Evolutionary conservation across 2,888 invertebrate genomes (phyloP).

Genomic region (Philonicus albiceps): DNA sequence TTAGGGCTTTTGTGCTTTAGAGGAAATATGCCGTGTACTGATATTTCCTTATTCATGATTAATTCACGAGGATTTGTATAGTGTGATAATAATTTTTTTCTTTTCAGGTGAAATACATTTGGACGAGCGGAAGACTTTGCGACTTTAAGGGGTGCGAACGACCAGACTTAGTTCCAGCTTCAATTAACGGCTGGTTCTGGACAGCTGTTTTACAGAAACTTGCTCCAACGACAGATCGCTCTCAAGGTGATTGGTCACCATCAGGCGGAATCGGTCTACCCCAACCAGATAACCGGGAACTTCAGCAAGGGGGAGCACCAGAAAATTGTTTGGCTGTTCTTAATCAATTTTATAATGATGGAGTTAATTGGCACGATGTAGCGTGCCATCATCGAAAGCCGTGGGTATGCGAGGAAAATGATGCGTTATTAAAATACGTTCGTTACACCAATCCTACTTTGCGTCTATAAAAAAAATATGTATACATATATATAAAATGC

Average conservation of each 20-base stretch:
- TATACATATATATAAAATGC: neutral
- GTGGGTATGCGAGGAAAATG: slow-evolving; percentile 88
- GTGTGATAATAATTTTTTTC: neutral
- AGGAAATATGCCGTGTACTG: neutral
- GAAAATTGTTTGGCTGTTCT: slow-evolving; percentile 87
- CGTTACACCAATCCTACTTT: slow-evolving; percentile 82
- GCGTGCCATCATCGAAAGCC: slow-evolving; percentile 91
- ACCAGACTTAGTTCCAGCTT: slow-evolving; percentile 81
- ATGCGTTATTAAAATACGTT: slow-evolving; percentile 84
- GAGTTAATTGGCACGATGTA: slow-evolving; percentile 90
- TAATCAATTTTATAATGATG: slow-evolving; percentile 91
- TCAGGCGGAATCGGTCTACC: slow-evolving; percentile 85
- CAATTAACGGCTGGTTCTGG: slow-evolving; percentile 92
- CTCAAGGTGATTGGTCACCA: slow-evolving; percentile 89
- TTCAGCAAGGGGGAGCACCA: slow-evolving; percentile 81
- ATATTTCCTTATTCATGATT: neutral
- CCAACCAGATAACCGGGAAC: slow-evolving; percentile 88
- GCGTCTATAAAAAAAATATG: slow-evolving; percentile 67
- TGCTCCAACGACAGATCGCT: slow-evolving; percentile 81
- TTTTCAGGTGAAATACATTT: slow-evolving; percentile 82
- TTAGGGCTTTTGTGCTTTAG: neutral
- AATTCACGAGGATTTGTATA: neutral
- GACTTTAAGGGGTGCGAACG: slow-evolving; percentile 91
- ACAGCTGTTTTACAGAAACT: slow-evolving; percentile 85
- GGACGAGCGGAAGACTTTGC: slow-evolving; percentile 89